Percentiles rank a stretch among this genome's conserved stretches.
Conservation (phyloP, 1,140 invertebrate species). For the Linepithema humile region DNA sequence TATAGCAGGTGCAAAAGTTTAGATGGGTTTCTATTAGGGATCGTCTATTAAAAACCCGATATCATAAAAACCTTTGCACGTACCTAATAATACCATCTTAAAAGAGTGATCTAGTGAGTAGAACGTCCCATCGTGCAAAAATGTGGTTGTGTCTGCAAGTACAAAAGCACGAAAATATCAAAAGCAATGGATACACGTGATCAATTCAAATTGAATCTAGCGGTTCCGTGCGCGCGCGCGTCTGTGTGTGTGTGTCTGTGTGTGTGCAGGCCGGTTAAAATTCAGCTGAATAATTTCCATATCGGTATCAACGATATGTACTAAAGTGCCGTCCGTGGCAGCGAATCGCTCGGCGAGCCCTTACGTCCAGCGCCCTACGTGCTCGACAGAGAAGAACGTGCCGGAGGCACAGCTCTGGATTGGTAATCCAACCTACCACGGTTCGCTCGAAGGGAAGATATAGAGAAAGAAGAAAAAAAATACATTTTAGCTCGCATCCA, state of each 20-base stretch:
- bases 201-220: constrained; percentile 47
- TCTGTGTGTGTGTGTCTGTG: neutral
- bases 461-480: constrained; percentile 69
- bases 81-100: too few species aligned
- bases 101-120: neutral
- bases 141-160: constrained; percentile 6
- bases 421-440: constrained; percentile 74
- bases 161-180: constrained; percentile 46
- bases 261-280: constrained; percentile 47
- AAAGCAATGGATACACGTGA: constrained; percentile 44
- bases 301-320: constrained; percentile 57
- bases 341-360: constrained; percentile 46
- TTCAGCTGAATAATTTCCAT: constrained; percentile 69
- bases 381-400: constrained; percentile 60
- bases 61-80: too few species aligned
- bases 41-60: too few species aligned
- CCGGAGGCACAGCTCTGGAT: constrained; percentile 66
- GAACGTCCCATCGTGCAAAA: constrained; percentile 25
- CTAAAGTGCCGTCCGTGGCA: constrained; percentile 19
- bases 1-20: too few species aligned
- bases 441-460: constrained; percentile 71
- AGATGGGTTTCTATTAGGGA: too few species aligned
- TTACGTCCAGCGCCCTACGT: constrained; percentile 64
- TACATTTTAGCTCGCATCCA: constrained; percentile 75
- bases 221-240: neutral